These are phyloP conservation scores for Platycercus adscitus DNA, from an alignment of 2,113 vertebrate species.

Conservation along the genomic window DNA sequence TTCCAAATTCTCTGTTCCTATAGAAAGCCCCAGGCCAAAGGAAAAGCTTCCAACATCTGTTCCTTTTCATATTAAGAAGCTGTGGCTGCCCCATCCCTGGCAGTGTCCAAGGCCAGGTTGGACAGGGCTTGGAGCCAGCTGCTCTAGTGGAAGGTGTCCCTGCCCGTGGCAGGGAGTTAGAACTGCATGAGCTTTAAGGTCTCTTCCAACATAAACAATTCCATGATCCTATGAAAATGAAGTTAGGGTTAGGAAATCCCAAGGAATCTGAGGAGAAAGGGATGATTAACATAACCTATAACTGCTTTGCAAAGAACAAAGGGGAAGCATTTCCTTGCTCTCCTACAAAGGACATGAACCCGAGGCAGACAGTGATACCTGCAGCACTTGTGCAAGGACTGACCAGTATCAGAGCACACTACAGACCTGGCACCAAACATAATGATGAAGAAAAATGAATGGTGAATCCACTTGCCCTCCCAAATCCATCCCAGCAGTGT, in stretches of 20 bases:
- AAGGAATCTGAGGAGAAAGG: neutral
- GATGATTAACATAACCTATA: fast-evolving
- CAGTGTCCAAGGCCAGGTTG: neutral
- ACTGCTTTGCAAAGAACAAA: neutral
- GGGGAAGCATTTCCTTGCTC: neutral
- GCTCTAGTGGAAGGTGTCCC: neutral
- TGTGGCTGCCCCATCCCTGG: neutral
- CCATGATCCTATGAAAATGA: neutral
- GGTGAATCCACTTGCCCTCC: neutral
- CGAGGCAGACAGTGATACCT: fast-evolving
- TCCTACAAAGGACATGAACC: neutral
- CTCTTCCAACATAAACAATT: neutral
- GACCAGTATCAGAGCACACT: fast-evolving
- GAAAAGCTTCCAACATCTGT: neutral
- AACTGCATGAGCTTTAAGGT: neutral
- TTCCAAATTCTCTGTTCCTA: neutral
- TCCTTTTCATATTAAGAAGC: neutral
- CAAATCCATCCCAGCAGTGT: neutral
- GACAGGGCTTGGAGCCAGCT: neutral
- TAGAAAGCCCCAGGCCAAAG: neutral
- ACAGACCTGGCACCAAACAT: neutral
- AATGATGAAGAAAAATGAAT: fast-evolving
- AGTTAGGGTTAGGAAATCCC: neutral
- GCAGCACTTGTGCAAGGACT: neutral
- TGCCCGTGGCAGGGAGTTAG: neutral